These are phyloP conservation scores for Drosophila tsacasi DNA, from an alignment of 1,140 invertebrate species.

Conservation along the genomic window DNA sequence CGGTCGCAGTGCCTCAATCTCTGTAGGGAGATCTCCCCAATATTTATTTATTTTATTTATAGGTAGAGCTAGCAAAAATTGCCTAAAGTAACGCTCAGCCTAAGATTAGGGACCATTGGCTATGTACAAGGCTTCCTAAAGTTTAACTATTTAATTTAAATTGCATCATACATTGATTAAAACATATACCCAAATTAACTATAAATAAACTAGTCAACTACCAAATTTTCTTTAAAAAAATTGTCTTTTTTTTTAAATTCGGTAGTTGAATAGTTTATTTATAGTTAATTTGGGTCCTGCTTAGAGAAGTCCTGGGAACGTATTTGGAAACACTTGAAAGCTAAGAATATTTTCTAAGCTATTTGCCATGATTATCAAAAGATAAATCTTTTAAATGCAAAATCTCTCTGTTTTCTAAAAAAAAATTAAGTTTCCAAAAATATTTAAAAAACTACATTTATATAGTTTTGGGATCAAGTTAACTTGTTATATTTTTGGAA, in stretches of 20 bases:
- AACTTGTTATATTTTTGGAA: slow-evolving; percentile 33
- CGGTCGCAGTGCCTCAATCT: too few relatives aligned
- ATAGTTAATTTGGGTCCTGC: too few relatives aligned
- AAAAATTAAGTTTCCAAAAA: background rate
- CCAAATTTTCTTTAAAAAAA: background rate
- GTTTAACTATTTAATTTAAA: background rate
- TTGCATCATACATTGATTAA: background rate
- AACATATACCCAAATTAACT: background rate
- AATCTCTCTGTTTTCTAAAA: background rate
- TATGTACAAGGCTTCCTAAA: background rate
- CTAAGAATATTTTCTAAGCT: background rate
- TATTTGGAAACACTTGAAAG: background rate
- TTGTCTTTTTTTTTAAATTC: too few relatives aligned
- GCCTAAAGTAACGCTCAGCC: too few relatives aligned
- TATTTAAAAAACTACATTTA: background rate
- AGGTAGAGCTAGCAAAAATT: too few relatives aligned
- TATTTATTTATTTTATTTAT: too few relatives aligned
- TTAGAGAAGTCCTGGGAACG: too few relatives aligned
- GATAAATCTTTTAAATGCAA: background rate
- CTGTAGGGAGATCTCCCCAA: too few relatives aligned
- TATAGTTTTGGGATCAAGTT: background rate
- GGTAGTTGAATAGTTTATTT: too few relatives aligned
- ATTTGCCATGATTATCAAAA: background rate
- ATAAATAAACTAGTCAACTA: background rate
- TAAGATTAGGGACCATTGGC: background rate